phyloP scores from a whole-genome alignment of 2,113 vertebrate genomes.

The Phyllostomus hastatus region DNA sequence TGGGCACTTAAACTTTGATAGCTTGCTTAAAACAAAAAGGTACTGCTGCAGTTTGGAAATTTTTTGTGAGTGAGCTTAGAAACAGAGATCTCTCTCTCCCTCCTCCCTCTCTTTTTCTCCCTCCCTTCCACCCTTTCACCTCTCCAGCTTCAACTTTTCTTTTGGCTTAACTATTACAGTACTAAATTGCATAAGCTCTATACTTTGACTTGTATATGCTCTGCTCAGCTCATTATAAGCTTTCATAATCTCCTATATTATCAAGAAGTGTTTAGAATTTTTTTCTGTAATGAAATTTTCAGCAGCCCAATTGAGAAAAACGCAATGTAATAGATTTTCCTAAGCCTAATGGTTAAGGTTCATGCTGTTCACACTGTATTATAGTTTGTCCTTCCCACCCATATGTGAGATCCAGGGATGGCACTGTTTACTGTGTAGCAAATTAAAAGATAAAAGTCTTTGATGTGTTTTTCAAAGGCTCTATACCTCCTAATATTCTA shows the following conservation, averaged over 20 bases:
- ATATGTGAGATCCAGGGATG: conserved; percentile 8
- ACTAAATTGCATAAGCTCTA: background rate
- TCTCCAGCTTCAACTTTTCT: background rate
- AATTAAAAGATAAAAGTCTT: conserved; percentile 33
- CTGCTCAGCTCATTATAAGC: background rate
- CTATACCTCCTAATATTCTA: background rate
- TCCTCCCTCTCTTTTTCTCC: background rate
- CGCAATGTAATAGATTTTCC: background rate
- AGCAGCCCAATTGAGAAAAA: background rate
- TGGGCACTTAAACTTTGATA: conserved; percentile 13
- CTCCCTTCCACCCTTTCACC: background rate
- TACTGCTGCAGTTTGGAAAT: conserved; percentile 19
- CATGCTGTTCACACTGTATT: background rate
- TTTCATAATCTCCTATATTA: conserved; percentile 29
- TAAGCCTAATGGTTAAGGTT: background rate
- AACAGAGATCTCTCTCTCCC: background rate
- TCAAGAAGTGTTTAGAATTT: conserved; percentile 16
- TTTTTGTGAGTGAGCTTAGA: background rate
- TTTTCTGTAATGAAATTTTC: conserved; percentile 36
- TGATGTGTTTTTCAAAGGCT: background rate
- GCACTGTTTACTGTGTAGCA: conserved; percentile 10
- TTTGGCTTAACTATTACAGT: background rate
- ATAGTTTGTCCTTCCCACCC: conserved; percentile 2
- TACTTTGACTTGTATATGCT: background rate
- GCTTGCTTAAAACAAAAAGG: conserved; percentile 25